Conservation (phyloP, 1,140 invertebrate genomes). For the Pygmarrhopalites habei region DNA sequence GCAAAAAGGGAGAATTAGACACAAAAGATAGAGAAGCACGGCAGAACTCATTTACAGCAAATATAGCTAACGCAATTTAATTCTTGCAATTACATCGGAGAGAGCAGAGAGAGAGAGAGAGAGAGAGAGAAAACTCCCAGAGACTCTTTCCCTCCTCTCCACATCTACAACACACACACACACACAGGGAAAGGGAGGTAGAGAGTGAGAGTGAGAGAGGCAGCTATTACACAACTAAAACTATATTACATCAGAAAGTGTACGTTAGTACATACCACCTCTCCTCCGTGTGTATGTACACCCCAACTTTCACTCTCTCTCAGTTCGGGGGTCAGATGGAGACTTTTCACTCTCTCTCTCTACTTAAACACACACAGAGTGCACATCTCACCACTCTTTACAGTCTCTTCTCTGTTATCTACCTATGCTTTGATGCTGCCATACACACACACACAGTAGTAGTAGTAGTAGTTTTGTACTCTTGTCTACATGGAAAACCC, state of each 20-base stretch:
- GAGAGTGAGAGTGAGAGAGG: not conserved
- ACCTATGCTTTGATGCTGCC: not conserved
- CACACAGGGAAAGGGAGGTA: not conserved
- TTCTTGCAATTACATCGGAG: constrained; percentile 28
- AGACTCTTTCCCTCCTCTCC: constrained; percentile 3
- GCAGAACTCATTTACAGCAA: constrained; percentile 31
- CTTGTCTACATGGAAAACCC: not conserved
- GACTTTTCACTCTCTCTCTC: constrained; percentile 3
- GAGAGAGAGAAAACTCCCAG: not conserved
- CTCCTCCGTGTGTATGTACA: not conserved
- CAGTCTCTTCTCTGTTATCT: too few species aligned
- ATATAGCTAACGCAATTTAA: constrained; percentile 34
- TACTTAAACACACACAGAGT: not conserved
- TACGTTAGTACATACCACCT: not conserved
- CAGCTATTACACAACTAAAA: not conserved
- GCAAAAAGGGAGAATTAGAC: constrained; percentile 31
- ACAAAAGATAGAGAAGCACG: constrained; percentile 24
- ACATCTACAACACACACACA: not conserved
- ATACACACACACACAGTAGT: too few species aligned
- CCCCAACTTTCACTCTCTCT: constrained; percentile 4
- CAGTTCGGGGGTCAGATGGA: not conserved
- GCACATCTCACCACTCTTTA: not conserved
- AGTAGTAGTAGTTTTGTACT: too few species aligned
- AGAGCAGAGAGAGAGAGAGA: constrained; percentile 9
- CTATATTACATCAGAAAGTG: not conserved